These are phyloP conservation scores for Pharmacophagus antenor DNA, from an alignment of 2,888 invertebrate genomes.

Conservation along the genomic window DNA sequence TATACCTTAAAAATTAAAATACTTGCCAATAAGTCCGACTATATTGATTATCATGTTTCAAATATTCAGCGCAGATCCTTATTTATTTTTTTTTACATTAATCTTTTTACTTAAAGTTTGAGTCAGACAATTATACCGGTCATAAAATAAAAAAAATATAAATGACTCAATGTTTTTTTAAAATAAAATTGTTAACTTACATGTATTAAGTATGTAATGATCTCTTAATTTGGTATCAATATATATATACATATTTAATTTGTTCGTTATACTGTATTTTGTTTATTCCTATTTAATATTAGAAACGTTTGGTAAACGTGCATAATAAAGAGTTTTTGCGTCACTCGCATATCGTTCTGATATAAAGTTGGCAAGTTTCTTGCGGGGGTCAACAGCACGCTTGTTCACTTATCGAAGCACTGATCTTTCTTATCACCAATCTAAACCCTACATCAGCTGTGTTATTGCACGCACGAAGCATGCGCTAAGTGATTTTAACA, in stretches of 20 bases:
- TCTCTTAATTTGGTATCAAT: too few relatives aligned
- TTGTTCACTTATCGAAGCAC: conserved; percentile 8
- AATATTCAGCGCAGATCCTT: too few relatives aligned
- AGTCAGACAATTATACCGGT: too few relatives aligned
- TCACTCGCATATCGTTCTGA: not conserved
- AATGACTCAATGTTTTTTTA: too few relatives aligned
- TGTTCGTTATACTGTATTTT: not conserved
- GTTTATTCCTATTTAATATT: not conserved
- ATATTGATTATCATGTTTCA: too few relatives aligned
- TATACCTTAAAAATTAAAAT: too few relatives aligned
- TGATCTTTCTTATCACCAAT: conserved; percentile 21
- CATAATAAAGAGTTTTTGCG: conserved; percentile 6
- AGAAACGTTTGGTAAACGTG: conserved; percentile 1
- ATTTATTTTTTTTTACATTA: not conserved
- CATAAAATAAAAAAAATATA: too few relatives aligned
- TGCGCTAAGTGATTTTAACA: not conserved
- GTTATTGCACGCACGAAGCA: not conserved
- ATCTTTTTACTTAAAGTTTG: too few relatives aligned
- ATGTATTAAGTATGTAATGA: too few relatives aligned
- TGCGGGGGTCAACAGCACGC: conserved; percentile 15
- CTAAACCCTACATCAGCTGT: not conserved
- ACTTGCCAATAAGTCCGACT: too few relatives aligned
- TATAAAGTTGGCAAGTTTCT: conserved; percentile 4
- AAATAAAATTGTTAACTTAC: too few relatives aligned
- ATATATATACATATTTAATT: too few relatives aligned